Evolutionary conservation across 2,888 invertebrate species (phyloP).

Genomic region (Noctua comes): DNA sequence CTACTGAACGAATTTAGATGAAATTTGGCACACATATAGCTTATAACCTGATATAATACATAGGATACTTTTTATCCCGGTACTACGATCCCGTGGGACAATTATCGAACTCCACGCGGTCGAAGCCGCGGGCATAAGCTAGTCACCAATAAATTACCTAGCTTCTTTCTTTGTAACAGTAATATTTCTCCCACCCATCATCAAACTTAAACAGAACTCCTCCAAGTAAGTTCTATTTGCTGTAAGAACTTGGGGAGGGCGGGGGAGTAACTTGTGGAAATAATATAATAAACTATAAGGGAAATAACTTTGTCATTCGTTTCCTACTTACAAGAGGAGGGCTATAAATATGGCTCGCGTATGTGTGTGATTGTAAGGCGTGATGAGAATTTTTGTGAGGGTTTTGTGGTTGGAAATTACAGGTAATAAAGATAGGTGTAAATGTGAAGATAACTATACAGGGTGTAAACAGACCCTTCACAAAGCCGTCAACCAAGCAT

Average conservation of each 20-base stretch:
- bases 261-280: slow-evolving; percentile 40
- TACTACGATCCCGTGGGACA: too few species aligned
- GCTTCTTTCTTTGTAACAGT: not conserved
- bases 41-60: too few species aligned
- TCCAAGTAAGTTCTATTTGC: slow-evolving; percentile 29
- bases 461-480: too few species aligned
- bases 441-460: too few species aligned
- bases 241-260: slow-evolving; percentile 20
- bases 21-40: too few species aligned
- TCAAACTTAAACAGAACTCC: not conserved
- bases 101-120: too few species aligned
- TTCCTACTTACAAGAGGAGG: not conserved
- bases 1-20: too few species aligned
- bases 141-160: not conserved
- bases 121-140: too few species aligned
- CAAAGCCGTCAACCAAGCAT: too few species aligned
- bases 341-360: slow-evolving; percentile 37
- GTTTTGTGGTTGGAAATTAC: not conserved
- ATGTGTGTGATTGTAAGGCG: slow-evolving; percentile 9
- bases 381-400: slow-evolving; percentile 11
- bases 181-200: not conserved
- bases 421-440: not conserved
- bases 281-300: slow-evolving; percentile 57
- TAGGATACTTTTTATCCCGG: too few species aligned
- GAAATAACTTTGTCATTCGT: slow-evolving; percentile 49